Evolutionary conservation across 2,888 invertebrate genomes (phyloP).

Genomic region (Acronicta alni): DNA sequence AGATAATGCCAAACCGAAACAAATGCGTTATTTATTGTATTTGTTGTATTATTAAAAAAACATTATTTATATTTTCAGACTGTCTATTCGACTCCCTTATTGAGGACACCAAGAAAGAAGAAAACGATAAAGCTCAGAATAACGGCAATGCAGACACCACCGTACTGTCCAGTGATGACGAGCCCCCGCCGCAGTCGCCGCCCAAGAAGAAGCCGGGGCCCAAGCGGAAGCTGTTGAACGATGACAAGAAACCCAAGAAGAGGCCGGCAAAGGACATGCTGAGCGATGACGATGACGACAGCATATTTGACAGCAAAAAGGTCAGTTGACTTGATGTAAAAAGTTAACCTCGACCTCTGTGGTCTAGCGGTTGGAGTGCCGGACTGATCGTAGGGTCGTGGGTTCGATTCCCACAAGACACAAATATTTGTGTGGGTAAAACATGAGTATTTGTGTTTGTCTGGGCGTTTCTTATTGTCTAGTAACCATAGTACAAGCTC

Average conservation of each 20-base stretch:
- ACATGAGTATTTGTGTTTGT: too few relatives aligned
- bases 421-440: too few relatives aligned
- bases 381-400: too few relatives aligned
- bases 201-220: slow-evolving; percentile 78
- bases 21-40: too few relatives aligned
- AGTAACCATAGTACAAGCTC: too few relatives aligned
- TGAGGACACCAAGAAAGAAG: slow-evolving; percentile 82
- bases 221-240: slow-evolving; percentile 75
- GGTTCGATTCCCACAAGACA: too few relatives aligned
- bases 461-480: too few relatives aligned
- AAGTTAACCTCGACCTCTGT: too few relatives aligned
- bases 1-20: too few relatives aligned
- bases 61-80: slow-evolving; percentile 65
- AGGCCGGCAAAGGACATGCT: slow-evolving; percentile 74
- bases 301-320: slow-evolving; percentile 86
- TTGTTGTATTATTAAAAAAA: too few relatives aligned
- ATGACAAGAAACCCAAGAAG: slow-evolving; percentile 79
- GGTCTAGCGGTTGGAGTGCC: too few relatives aligned
- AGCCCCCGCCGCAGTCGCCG: slow-evolving; percentile 56
- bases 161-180: slow-evolving; percentile 73
- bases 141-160: slow-evolving; percentile 50
- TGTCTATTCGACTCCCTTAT: slow-evolving; percentile 87
- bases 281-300: slow-evolving; percentile 82
- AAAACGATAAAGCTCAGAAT: slow-evolving; percentile 54
- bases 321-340: slow-evolving; percentile 58